Conservation (phyloP, 2,888 invertebrate genomes). For the Gymnocheta viridis region DNA sequence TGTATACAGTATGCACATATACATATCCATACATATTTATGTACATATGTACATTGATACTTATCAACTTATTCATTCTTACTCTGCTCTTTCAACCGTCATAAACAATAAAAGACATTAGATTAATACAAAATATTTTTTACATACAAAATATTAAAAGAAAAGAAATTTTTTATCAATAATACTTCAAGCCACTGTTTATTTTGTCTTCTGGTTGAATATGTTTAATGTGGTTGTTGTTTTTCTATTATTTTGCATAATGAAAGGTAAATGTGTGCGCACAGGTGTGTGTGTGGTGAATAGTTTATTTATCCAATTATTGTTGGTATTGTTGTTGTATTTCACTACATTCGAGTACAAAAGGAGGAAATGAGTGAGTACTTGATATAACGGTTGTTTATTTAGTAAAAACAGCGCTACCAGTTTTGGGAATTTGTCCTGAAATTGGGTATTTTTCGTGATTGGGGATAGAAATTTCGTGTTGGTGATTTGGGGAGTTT, state of each 20-base stretch:
- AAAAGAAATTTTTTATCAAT: not conserved
- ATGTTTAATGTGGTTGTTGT: not conserved
- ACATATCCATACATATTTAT: not conserved
- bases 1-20: not conserved
- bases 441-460: too few species aligned
- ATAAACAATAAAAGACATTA: slow-evolving; percentile 3
- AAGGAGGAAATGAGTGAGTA: slow-evolving; percentile 10
- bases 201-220: not conserved
- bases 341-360: not conserved
- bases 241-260: slow-evolving; percentile 14
- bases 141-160: not conserved
- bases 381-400: slow-evolving; percentile 6
- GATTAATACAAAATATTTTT: slow-evolving; percentile 2
- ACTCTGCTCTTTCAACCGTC: not conserved
- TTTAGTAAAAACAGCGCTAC: too few species aligned
- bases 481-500: too few species aligned
- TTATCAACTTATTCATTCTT: slow-evolving; percentile 20
- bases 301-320: slow-evolving; percentile 36
- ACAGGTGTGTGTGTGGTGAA: slow-evolving; percentile 4
- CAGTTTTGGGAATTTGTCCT: too few species aligned
- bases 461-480: too few species aligned
- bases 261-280: not conserved
- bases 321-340: not conserved
- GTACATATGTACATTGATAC: not conserved
- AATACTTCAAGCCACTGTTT: slow-evolving; percentile 9